Percentiles rank a stretch among this genome's conserved stretches.
phyloP scores from a whole-genome alignment of 2,888 invertebrate species.

The Crepidodera aurea region DNA sequence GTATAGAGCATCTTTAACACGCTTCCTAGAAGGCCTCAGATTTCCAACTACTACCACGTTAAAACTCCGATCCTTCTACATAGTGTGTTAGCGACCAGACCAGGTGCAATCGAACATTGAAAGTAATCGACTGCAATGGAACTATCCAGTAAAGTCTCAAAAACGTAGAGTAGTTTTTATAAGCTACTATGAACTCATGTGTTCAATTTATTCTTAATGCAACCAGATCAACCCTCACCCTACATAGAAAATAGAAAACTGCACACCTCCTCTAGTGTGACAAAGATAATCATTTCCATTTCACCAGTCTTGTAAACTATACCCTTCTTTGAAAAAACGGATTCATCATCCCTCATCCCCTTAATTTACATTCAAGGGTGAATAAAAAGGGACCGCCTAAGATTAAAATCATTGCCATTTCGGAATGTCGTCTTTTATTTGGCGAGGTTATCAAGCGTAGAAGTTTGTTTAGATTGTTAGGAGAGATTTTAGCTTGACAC shows the following conservation, averaged over 20 bases:
- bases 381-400: slow-evolving; percentile 3
- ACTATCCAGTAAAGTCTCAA: too few species aligned
- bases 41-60: too few species aligned
- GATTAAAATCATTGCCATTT: slow-evolving; percentile 21
- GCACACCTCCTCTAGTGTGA: slow-evolving; percentile 6
- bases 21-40: too few species aligned
- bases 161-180: too few species aligned
- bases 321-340: slow-evolving; percentile 15
- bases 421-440: slow-evolving; percentile 1
- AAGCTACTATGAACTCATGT: too few species aligned
- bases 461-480: not conserved
- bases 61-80: too few species aligned
- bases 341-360: slow-evolving; percentile 7
- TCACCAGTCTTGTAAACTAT: slow-evolving; percentile 23
- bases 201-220: too few species aligned
- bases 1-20: too few species aligned
- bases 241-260: slow-evolving; percentile 3
- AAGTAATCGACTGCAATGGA: too few species aligned
- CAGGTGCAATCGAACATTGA: too few species aligned
- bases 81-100: too few species aligned
- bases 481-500: not conserved
- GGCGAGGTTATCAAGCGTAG: not conserved
- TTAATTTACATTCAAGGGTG: slow-evolving; percentile 20
- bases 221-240: slow-evolving; percentile 6
- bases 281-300: slow-evolving; percentile 15